Percentiles rank a stretch among this genome's conserved stretches.
These are phyloP conservation scores for Colletes collaris DNA, from an alignment of 2,888 invertebrate genomes.

Conservation along the genomic window DNA sequence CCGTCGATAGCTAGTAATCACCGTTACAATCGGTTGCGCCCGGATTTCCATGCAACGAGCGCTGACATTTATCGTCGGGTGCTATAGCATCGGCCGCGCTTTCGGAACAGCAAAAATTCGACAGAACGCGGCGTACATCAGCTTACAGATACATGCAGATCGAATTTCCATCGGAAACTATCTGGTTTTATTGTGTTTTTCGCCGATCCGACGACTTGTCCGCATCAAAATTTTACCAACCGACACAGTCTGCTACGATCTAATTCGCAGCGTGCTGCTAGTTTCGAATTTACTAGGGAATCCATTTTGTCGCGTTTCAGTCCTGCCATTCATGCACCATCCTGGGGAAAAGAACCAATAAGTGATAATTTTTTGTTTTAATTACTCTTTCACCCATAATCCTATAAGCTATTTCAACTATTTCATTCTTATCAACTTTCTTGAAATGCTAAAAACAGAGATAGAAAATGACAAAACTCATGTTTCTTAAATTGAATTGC, in stretches of 20 bases:
- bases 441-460: no score
- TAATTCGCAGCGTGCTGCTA: constrained; percentile 39
- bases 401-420: no score
- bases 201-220: constrained; percentile 16
- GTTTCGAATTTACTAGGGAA: constrained; percentile 26
- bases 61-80: background rate
- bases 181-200: constrained; percentile 44
- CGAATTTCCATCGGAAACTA: constrained; percentile 48
- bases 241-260: constrained; percentile 28
- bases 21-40: background rate
- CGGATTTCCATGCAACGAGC: constrained; percentile 2
- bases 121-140: constrained; percentile 37
- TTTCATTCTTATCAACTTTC: no score
- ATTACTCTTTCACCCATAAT: no score
- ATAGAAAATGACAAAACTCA: no score
- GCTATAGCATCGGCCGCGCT: constrained; percentile 3
- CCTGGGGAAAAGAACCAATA: no score
- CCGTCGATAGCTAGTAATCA: no score
- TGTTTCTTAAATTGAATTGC: no score
- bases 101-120: constrained; percentile 36
- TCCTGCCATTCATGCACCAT: no score
- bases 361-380: no score
- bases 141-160: constrained; percentile 58
- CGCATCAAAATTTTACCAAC: constrained; percentile 46
- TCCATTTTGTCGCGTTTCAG: background rate